Evolutionary conservation across 2,888 invertebrate species (phyloP), one percentile per base, ranked within the genome.

Genomic region (Chydorus sphaericus): DNA sequence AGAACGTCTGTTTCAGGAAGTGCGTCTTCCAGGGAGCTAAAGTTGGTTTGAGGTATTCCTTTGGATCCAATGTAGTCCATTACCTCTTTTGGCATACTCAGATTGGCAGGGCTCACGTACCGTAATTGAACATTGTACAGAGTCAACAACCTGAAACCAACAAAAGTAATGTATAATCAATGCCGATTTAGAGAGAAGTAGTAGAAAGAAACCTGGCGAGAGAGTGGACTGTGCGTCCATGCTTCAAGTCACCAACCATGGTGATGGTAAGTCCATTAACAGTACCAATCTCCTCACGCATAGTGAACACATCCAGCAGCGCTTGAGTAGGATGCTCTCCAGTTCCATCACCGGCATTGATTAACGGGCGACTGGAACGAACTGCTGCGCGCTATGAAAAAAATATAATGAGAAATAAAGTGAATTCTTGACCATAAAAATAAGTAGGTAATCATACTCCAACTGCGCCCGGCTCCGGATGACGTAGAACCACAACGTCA

Each of bases 261-360:
- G 97, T 97, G 54, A 98, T 92, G 0, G 90, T 94, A 10, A 98
- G 75, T 0, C 92, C 92, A 68, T 98, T 97, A 0, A 98, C 96
- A 0, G 97, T 98, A 62, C 97, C 97, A 59, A 98, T 91, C 75
- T 98, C 97, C 73, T 98, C 94, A 60, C 97, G 79, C 64, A 99
- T 98, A 5, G 98, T 97, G 67, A 96, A 99, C 4, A 97, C 82
- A 67, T 99, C 98, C 10, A 99, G 74, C 14, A 99, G 73, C 0
- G 98, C 98, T 74, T 98, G 98, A 0, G 94, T 94, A 0, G 98
- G 98, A 71, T 96, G 94, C 68, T 96, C 94, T 0, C 94, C 94
- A 1, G 89, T 77, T 8, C 98, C 98, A 72, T 98, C 97, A 2
- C 98, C 98, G 11, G 94, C 98, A 73, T 98, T 98, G 54, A 98